These are phyloP conservation scores for Alouatta palliata DNA, from an alignment of 2,113 vertebrate species.

Conservation along the genomic window DNA sequence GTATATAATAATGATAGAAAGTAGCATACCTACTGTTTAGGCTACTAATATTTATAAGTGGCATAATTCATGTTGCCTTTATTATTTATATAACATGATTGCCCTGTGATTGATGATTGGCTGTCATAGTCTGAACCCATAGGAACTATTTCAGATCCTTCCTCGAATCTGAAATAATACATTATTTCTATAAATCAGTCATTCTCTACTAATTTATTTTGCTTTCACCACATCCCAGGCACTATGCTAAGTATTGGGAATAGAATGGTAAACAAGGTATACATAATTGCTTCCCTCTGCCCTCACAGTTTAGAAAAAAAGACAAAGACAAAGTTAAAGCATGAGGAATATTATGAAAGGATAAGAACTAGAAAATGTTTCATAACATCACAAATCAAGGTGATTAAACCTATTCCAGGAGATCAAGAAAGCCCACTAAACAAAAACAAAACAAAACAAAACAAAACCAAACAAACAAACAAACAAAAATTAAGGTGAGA, in stretches of 20 bases:
- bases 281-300: background rate
- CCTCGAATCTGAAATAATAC: background rate
- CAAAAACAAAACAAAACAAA: background rate
- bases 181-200: background rate
- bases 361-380: background rate
- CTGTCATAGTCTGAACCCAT: background rate
- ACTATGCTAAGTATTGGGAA: background rate
- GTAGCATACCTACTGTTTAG: background rate
- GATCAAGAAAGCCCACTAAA: background rate
- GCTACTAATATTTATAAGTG: background rate
- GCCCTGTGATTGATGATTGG: background rate
- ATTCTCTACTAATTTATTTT: background rate
- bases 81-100: background rate
- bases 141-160: background rate
- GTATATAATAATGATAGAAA: background rate
- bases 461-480: background rate
- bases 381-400: background rate
- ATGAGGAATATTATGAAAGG: background rate
- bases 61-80: conserved; percentile 7
- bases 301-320: background rate
- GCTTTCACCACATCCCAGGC: background rate
- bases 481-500: background rate
- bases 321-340: background rate
- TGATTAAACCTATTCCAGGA: background rate
- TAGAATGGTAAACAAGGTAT: background rate